Conservation (phyloP, 2,113 vertebrate genomes). For the Poeciliopsis retropinna region DNA sequence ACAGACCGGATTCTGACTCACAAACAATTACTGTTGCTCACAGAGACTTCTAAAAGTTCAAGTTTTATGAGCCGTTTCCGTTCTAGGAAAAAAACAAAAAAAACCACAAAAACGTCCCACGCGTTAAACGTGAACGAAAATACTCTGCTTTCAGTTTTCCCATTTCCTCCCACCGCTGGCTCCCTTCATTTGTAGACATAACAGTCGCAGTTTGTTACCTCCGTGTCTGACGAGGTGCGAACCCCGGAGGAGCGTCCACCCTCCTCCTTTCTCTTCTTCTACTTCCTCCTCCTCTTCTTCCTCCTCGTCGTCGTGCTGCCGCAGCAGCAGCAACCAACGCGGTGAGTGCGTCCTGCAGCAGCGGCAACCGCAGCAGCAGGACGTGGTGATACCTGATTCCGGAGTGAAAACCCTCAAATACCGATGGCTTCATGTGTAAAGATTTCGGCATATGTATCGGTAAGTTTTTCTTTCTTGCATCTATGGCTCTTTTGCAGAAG, state of each 20-base stretch:
- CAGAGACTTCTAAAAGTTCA: constrained; percentile 24
- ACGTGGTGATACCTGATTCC: constrained; percentile 4
- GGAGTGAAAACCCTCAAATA: constrained; percentile 19
- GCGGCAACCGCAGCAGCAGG: constrained; percentile 34
- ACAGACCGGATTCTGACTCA: constrained; percentile 43
- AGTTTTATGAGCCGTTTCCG: constrained; percentile 34
- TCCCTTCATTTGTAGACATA: constrained; percentile 31
- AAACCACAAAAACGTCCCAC: constrained; percentile 1
- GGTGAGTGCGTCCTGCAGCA: constrained; percentile 62
- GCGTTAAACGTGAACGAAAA: not conserved
- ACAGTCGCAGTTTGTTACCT: constrained; percentile 45
- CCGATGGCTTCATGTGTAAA: constrained; percentile 40
- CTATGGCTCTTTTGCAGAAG: not conserved
- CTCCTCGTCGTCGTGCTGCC: constrained; percentile 46
- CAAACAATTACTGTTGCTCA: constrained; percentile 10
- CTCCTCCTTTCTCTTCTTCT: constrained; percentile 25
- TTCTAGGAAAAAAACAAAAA: not conserved
- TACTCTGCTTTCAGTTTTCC: not conserved
- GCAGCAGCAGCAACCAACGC: constrained; percentile 55
- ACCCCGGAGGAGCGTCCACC: constrained; percentile 49
- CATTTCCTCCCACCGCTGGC: constrained; percentile 5
- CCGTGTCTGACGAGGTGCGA: constrained; percentile 51
- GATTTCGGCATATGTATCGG: constrained; percentile 47
- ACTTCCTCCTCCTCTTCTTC: constrained; percentile 15
- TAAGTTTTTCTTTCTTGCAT: constrained; percentile 54